Evolutionary conservation across 2,113 vertebrate genomes (phyloP).

Genomic region (Chrysemys picta): DNA sequence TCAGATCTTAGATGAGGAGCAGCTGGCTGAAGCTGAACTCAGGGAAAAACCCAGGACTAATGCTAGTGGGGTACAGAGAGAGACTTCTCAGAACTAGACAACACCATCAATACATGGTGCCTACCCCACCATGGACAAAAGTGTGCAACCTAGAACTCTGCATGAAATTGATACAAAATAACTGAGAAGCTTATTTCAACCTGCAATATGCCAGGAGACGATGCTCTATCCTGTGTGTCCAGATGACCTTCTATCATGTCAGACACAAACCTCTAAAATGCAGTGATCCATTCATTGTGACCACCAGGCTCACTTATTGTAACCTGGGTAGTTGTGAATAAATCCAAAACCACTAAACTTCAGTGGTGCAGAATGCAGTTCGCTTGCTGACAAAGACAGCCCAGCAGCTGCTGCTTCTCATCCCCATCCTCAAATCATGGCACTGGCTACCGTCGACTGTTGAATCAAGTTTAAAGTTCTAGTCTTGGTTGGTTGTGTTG

Average conservation of each 20-base stretch:
- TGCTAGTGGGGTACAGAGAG: neutral
- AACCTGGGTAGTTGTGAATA: neutral
- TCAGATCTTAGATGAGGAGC: neutral
- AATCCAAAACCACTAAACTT: neutral
- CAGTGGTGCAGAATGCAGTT: neutral
- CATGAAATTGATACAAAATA: neutral
- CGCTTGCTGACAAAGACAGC: neutral
- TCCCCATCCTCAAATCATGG: neutral
- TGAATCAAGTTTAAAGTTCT: neutral
- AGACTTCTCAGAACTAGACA: neutral
- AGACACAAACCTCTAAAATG: too few relatives aligned
- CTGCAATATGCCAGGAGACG: neutral
- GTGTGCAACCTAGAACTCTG: neutral
- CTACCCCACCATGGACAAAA: neutral
- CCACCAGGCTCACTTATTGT: neutral
- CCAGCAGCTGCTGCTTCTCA: neutral
- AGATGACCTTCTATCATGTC: too few relatives aligned
- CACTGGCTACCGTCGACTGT: neutral
- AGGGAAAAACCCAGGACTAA: neutral
- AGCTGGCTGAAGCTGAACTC: neutral
- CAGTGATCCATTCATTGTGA: neutral
- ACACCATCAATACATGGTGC: neutral
- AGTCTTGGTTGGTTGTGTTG: neutral
- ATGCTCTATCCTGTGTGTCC: neutral
- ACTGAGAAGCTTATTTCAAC: neutral